A percentile compares a stretch with the other conserved stretches of the same genome.
Conservation (phyloP, 2,888 invertebrate species). For the Brachylomia viminalis region DNA sequence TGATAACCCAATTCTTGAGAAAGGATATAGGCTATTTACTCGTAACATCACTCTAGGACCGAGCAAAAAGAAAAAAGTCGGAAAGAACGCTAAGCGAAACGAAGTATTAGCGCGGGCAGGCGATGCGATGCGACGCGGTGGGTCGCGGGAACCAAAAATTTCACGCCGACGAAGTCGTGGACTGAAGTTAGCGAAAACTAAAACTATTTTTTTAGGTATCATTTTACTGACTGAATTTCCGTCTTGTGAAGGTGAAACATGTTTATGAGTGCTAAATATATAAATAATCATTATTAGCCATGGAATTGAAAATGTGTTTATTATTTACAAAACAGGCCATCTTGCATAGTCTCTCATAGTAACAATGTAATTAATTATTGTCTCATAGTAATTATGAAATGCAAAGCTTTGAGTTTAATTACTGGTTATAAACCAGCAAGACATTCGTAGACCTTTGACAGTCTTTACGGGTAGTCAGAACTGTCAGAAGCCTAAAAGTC, state of each 20-base stretch:
- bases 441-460: not conserved
- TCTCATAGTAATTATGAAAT: not conserved
- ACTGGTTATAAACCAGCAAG: not conserved
- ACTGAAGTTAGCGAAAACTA: not conserved
- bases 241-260: conserved; percentile 1
- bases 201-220: conserved; percentile 8
- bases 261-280: conserved; percentile 2
- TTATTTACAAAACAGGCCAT: not conserved
- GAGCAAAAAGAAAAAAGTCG: no score
- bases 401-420: not conserved
- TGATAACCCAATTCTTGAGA: no score
- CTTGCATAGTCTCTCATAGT: not conserved
- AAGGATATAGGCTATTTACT: no score
- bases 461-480: not conserved
- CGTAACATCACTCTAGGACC: no score
- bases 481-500: not conserved
- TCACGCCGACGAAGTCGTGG: no score
- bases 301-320: not conserved
- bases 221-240: conserved; percentile 32
- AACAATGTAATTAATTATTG: no score
- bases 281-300: not conserved
- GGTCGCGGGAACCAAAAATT: no score
- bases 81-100: no score
- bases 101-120: no score
- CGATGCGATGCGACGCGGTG: no score